phyloP scores from a whole-genome alignment of 37 sponge, comb jelly and placozoan genomes.

The Aplysina aerophoba region DNA sequence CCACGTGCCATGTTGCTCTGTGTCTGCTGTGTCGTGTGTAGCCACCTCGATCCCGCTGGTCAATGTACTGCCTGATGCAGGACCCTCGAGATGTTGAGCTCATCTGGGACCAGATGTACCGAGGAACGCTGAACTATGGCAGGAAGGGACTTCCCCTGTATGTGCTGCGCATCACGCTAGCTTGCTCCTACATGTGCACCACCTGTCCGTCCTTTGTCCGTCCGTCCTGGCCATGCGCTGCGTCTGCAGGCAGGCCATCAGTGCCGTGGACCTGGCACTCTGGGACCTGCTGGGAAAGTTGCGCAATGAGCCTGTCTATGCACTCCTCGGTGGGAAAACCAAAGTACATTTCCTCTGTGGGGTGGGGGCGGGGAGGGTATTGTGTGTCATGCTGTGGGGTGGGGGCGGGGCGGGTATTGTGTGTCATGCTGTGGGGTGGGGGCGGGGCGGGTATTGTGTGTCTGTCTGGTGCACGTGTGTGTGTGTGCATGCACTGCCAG shows the following conservation, averaged over 20 bases:
- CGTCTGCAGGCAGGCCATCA: conserved; percentile 76
- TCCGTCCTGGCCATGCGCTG: too few species aligned
- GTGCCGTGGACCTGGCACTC: conserved; percentile 91
- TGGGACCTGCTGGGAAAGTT: conserved; percentile 91
- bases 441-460: not conserved
- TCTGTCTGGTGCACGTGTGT: not conserved
- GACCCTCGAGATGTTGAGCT: conserved; percentile 77
- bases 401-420: not conserved
- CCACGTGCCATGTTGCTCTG: too few species aligned
- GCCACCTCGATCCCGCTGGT: not conserved
- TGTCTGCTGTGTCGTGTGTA: too few species aligned
- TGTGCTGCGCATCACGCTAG: not conserved
- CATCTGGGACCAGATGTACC: conserved; percentile 93
- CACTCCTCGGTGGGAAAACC: conserved; percentile 86
- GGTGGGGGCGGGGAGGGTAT: not conserved
- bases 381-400: not conserved
- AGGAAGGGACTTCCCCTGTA: conserved; percentile 83
- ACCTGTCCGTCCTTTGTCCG: too few species aligned
- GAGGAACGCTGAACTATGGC: conserved; percentile 84
- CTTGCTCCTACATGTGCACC: too few species aligned
- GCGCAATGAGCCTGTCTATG: conserved; percentile 76
- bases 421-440: not conserved
- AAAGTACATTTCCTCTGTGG: conserved; percentile 48
- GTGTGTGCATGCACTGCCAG: not conserved
- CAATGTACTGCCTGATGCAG: conserved; percentile 1